Percentiles rank a stretch among this genome's conserved stretches.
Evolutionary conservation across 2,797 vertebrate genomes (phyloP).

Genomic region (Antrozous pallidus): DNA sequence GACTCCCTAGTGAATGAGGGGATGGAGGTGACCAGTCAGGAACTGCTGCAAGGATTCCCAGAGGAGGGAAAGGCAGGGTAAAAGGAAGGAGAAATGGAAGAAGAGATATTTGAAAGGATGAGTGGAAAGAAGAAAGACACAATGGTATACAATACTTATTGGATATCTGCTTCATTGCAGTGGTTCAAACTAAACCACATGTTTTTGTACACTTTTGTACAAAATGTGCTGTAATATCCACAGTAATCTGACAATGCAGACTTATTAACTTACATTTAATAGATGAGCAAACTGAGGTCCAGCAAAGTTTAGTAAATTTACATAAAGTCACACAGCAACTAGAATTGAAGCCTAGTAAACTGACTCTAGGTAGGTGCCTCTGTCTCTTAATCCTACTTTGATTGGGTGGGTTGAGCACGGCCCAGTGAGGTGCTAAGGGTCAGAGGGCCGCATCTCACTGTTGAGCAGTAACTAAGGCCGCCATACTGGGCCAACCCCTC

Average conservation of each 20-base stretch:
- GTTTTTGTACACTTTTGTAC: neutral
- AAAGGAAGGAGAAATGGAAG: neutral
- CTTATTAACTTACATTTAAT: neutral
- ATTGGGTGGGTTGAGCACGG: accelerated
- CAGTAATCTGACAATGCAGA: neutral
- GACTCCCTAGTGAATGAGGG: neutral
- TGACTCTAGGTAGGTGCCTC: neutral
- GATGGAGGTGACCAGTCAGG: neutral
- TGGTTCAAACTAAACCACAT: neutral
- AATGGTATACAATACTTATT: neutral
- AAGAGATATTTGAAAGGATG: neutral
- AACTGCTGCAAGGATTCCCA: neutral
- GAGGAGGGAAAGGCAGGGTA: neutral
- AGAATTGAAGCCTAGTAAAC: neutral
- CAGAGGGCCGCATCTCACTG: neutral
- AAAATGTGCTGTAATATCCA: neutral
- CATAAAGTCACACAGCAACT: neutral
- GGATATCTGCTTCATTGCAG: neutral
- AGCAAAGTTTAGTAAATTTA: neutral
- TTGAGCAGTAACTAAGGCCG: neutral
- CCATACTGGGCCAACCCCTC: neutral
- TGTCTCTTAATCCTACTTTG: neutral
- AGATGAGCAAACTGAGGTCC: neutral
- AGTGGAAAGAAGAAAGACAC: neutral
- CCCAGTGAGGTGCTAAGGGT: neutral